A percentile compares a stretch with the other conserved stretches of the same genome.
phyloP scores from a whole-genome alignment of 1,140 invertebrate species.

The Metaphire vulgaris region DNA sequence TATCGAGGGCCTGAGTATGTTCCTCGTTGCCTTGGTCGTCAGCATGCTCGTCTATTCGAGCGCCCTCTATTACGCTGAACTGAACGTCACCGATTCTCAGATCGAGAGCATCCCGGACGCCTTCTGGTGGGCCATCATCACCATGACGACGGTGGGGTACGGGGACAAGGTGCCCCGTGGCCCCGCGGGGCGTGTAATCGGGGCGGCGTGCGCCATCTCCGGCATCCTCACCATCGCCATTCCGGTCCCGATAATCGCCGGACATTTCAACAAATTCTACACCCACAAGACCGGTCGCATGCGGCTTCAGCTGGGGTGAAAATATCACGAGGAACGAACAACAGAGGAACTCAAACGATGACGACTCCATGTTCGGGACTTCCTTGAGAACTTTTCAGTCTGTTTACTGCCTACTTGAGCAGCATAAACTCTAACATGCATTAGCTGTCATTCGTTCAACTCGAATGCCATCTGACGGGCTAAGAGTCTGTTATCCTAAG shows the following conservation, averaged over 20 bases:
- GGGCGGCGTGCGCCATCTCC: constrained; percentile 86
- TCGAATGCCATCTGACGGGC: too few relatives aligned
- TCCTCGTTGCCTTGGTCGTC: constrained; percentile 48
- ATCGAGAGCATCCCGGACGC: constrained; percentile 81
- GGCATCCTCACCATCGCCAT: constrained; percentile 93
- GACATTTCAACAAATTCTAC: constrained; percentile 98
- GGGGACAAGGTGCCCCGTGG: constrained; percentile 57
- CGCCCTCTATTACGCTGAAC: constrained; percentile 51
- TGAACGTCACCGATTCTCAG: constrained; percentile 41
- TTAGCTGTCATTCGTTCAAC: too few relatives aligned
- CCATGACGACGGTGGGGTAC: constrained; percentile 98
- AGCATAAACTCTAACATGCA: too few relatives aligned
- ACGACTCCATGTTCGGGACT: too few relatives aligned
- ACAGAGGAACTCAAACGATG: too few relatives aligned
- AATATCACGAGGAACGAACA: too few relatives aligned
- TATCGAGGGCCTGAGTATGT: constrained; percentile 46
- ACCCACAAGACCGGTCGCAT: constrained; percentile 54
- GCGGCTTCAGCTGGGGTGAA: background rate
- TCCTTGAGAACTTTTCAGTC: too few relatives aligned
- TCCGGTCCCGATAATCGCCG: constrained; percentile 94
- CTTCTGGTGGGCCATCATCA: constrained; percentile 96
- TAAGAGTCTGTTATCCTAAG: too few relatives aligned
- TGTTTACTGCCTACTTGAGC: too few relatives aligned
- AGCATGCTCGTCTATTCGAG: constrained; percentile 49
- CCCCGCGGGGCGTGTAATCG: constrained; percentile 80